These are phyloP conservation scores for Pantherophis vulpinus DNA, from an alignment of 2,797 vertebrate genomes.

Conservation along the genomic window DNA sequence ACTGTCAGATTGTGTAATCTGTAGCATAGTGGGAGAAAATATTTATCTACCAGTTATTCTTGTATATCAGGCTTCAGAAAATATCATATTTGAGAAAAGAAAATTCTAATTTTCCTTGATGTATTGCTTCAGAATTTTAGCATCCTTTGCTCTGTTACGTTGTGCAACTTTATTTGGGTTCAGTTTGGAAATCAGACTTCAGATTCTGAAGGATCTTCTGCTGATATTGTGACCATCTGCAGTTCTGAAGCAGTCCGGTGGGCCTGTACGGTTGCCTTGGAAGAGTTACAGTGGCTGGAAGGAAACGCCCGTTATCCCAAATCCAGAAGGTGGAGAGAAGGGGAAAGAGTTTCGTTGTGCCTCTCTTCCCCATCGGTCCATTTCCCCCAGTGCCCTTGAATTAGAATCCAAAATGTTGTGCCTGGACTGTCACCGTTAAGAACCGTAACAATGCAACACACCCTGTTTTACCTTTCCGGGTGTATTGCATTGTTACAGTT, in stretches of 20 bases:
- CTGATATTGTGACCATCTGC: background rate
- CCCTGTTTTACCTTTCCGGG: background rate
- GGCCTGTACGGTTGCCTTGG: background rate
- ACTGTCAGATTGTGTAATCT: background rate
- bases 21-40: background rate
- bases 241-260: background rate
- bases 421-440: background rate
- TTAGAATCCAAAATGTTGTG: background rate
- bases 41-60: background rate
- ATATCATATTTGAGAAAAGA: background rate
- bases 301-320: background rate
- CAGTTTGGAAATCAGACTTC: background rate
- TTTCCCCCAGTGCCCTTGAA: background rate
- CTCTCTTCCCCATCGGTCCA: background rate
- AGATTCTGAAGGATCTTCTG: background rate
- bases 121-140: background rate
- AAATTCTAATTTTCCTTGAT: background rate
- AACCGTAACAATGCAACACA: background rate
- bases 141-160: background rate
- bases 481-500: background rate
- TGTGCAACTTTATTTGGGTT: background rate
- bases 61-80: background rate
- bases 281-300: background rate
- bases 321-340: background rate
- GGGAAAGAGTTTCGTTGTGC: background rate